Base-by-base conservation (phyloP, 2,888 invertebrate genomes). In the Leptinotarsa juncta region DNA sequence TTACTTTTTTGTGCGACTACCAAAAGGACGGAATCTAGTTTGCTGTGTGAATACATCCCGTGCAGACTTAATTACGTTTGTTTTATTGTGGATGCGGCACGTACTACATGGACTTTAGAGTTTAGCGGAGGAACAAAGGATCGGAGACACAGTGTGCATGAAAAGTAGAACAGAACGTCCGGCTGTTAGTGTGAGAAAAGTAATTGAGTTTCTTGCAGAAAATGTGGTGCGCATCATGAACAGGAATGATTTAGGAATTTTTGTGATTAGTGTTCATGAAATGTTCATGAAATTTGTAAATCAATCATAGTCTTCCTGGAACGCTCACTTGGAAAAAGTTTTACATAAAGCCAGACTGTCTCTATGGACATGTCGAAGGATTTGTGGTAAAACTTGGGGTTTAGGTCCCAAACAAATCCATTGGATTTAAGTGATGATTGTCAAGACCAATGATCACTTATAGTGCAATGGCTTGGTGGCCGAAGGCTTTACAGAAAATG, bases 51-150 rank as follows among this genome's bases (percentile, higher is more conserved):
- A 78, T 78, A 78, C 69, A 71, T 76, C 76, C 74, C 75, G 42
- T 62, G 57, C 75, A 68, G 76, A 71, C 78, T 76, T 78, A 78
- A 78, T 78, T 78, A 74, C 78, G 75, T 77, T 75, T 75, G 77
- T 77, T 77, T 76, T 73, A 75, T 71, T 77, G 71, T 72, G 74
- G 74, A 74, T 75, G 72, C 74, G 57, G 72, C 77, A 77, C 77
- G 77, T 77, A 72, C 73, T 73, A 42, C 60, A 76, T 67, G 76
- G 76, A 76, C 73, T 76, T 76, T 69, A 69, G 73, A 73, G 72
- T 77, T 77, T 57, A 68, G 48, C 32, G 48, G 62, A 65, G 48
- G 66, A 60, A 72, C 66, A 53, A 69, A 73, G 65, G 65, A 48
- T 53, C 26, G 32, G 32, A 62, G 62, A 32, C 62, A 32, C 3